These are phyloP conservation scores for Monomorium pharaonis DNA, from an alignment of 1,140 invertebrate genomes.

Conservation along the genomic window DNA sequence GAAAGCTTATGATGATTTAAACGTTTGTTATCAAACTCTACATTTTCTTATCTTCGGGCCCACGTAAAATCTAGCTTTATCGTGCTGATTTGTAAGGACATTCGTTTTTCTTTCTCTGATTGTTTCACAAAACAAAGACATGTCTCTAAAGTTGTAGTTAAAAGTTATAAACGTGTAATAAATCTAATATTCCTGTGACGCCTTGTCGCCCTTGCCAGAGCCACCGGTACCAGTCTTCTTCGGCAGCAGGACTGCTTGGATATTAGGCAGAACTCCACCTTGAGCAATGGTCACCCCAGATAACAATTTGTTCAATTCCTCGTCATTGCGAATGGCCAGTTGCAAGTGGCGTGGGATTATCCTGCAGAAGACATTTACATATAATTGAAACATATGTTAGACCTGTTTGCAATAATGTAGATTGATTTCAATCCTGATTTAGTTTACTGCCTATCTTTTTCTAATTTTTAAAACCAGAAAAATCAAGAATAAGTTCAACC, in stretches of 20 bases:
- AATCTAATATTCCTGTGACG: slow-evolving; percentile 77
- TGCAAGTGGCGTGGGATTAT: slow-evolving; percentile 92
- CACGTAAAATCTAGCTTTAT: background rate
- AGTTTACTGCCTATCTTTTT: no score
- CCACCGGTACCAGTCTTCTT: slow-evolving; percentile 87
- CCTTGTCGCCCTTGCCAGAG: slow-evolving; percentile 75
- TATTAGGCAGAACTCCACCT: slow-evolving; percentile 92
- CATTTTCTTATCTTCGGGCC: background rate
- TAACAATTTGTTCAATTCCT: slow-evolving; percentile 92
- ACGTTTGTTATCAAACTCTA: background rate
- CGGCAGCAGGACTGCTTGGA: slow-evolving; percentile 89
- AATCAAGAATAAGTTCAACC: no score
- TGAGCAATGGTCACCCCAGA: slow-evolving; percentile 91
- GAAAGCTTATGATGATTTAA: background rate
- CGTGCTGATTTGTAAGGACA: background rate
- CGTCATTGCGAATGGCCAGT: slow-evolving; percentile 92
- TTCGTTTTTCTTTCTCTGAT: background rate
- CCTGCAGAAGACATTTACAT: slow-evolving; percentile 72
- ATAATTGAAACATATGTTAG: background rate
- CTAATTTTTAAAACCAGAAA: no score
- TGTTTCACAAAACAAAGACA: slow-evolving; percentile 49
- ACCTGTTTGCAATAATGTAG: no score
- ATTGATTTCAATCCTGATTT: no score
- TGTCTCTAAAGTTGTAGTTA: slow-evolving; percentile 63
- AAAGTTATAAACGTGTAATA: slow-evolving; percentile 68